phyloP scores from a whole-genome alignment of 2,113 vertebrate species.

The Chunga burmeisteri region DNA sequence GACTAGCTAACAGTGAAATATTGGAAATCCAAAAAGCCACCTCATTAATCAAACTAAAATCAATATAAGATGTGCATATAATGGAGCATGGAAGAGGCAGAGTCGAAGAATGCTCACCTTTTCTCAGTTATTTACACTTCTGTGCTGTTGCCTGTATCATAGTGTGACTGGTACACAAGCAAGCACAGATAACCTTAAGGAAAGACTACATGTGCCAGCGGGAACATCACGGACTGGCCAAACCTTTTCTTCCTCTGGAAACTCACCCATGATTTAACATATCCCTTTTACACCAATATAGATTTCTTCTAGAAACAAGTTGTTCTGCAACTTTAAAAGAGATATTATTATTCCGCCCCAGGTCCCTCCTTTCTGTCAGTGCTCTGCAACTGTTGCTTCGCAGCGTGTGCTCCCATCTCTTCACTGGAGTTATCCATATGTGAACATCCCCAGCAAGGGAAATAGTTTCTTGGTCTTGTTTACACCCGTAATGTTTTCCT shows the following conservation, averaged over 20 bases:
- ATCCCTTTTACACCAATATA: not conserved
- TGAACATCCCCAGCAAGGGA: not conserved
- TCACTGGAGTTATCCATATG: not conserved
- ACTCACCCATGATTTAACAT: not conserved
- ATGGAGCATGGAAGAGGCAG: not conserved
- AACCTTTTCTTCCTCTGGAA: not conserved
- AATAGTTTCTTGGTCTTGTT: not conserved
- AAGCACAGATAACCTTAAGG: not conserved
- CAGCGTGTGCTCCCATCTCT: accelerated
- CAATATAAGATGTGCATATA: not conserved
- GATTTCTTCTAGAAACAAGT: not conserved
- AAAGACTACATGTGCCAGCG: not conserved
- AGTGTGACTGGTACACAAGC: not conserved
- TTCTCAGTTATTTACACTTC: not conserved
- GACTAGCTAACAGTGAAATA: not conserved
- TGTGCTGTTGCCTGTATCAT: not conserved
- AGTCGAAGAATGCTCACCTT: not conserved
- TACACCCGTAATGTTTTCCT: not conserved
- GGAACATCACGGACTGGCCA: not conserved
- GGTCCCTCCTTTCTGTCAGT: not conserved
- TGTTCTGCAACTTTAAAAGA: not conserved
- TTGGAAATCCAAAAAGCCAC: not conserved
- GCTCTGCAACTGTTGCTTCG: not conserved
- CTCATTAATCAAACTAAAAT: not conserved
- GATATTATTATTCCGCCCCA: not conserved